Percentiles rank a stretch among this genome's conserved stretches.
These are phyloP conservation scores for Psophia crepitans DNA, from an alignment of 2,113 vertebrate species.

Conservation along the genomic window DNA sequence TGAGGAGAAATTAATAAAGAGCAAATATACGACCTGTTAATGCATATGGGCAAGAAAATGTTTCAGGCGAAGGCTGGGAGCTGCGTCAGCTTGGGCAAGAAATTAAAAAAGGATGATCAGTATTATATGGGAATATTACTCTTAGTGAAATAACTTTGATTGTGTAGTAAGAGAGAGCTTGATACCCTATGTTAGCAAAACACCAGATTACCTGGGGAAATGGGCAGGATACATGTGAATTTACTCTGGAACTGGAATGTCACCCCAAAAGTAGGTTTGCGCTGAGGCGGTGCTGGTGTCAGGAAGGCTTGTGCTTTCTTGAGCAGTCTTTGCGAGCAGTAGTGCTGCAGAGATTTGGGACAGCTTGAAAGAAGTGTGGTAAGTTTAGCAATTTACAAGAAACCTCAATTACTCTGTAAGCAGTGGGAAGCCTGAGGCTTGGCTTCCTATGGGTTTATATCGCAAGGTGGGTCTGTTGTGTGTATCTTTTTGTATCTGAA, in stretches of 20 bases:
- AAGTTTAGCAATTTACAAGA: not conserved
- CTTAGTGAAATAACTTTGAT: not conserved
- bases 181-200: not conserved
- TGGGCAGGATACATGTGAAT: not conserved
- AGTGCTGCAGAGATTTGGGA: not conserved
- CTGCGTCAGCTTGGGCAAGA: not conserved
- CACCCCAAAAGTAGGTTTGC: rapidly evolving
- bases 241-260: not conserved
- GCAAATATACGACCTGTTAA: not conserved
- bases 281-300: not conserved
- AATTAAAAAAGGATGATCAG: not conserved
- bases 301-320: not conserved
- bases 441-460: not conserved
- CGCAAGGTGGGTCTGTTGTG: not conserved
- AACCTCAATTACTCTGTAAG: not conserved
- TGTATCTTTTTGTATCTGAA: not conserved
- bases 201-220: not conserved
- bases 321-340: not conserved
- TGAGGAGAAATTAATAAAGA: not conserved
- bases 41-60: not conserved
- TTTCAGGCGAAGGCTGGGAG: not conserved
- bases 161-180: not conserved
- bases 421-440: not conserved
- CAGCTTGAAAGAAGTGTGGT: not conserved
- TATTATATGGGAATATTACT: not conserved